Base-by-base conservation (phyloP, 1,140 invertebrate genomes). In the Hylaeus volcanicus region DNA sequence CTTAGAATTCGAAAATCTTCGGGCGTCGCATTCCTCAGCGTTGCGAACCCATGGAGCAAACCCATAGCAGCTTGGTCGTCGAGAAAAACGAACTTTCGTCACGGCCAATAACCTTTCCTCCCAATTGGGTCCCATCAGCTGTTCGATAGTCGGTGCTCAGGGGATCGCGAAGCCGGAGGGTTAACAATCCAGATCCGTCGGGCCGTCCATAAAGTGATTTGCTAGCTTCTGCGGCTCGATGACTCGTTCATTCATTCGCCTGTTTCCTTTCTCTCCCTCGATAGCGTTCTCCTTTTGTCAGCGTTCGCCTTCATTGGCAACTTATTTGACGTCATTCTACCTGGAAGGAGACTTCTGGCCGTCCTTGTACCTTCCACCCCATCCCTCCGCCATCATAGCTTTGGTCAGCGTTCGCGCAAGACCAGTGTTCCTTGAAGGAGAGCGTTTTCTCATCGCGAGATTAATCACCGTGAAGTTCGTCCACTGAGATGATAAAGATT, bases 121-220 rank as follows among this genome's bases (percentile, higher is more conserved):
- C 72, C 84, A 87, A 88, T 88, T 87, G 84, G 76, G 60, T 86
- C 43, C 69, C 76, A 85, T 86, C 82, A 79, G 66, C 73, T 64
- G 79, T 88, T 82, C 85, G 81, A 86, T 79, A 81, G 79, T 74
- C 82, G 84, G 53, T 81, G 80, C 80, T 84, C 79, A 79, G 65
- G 14, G 63, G 48, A 53, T 56, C 68, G 61, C 58, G 53, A 26
- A 61, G 68, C 72, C 74, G 53, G 60, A 69, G 72, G 84, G 87
- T 72, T 80, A 88, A 87, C 82, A 89, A 89, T 90, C 85, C 82
- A 79, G 37, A 76, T 61, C 82, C 88, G 74, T 82, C 81, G 81
- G 69, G 66, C 79, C 79, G 84, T 90, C 89, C 86, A 87, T 91
- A 90, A 91, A 90, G 83, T 80, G 89, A 89, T 90, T 91, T 90